Evolutionary conservation across 2,797 vertebrate species (phyloP), one percentile per base, ranked within the genome.

Genomic region (Xerus rutilus): DNA sequence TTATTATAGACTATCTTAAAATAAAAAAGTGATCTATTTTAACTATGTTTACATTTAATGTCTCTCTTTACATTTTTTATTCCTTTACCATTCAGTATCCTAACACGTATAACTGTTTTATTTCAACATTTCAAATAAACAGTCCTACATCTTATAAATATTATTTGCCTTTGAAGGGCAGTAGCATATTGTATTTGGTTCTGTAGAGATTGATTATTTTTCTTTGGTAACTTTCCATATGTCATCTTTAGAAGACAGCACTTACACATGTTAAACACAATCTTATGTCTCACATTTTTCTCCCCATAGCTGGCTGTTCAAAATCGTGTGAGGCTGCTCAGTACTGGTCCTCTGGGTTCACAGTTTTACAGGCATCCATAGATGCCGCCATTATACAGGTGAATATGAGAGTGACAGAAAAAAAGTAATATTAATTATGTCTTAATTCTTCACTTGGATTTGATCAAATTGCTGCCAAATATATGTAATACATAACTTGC

Each of bases 381-480:
- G 99, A 99, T 49, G 99, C 99, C 10, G 99, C 99, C 39, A 99
- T 99, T 94, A 99, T 99, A 86, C 99, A 99, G 99, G 99, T 99
- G 97, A 98, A 91, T 65, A 64, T 21, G 65, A 28, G 49, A 18
- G 89, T 52, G 64, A 17, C 59, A 86, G 43, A 69, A 89, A 83
- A 39, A 39, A 39, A 39, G 39, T 39, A 39, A 39, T 39, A 39
- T 39, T 39, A 39, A 39, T 39, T 39, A 39, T 39, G 39, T 39
- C 39, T 39, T 39, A 39, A 39, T 15, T 92, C 65, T 81, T 84
- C 73, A 87, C 32, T 57, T 54, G 45, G 25, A 49, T 69, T 87
- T 83, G 18, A 10, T 74, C 82, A 86, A 21, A 62, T 39, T 86
- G 3, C 18, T 57, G 20, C 59, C 70, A 83, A 9, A 20, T 62